Evolutionary conservation across 53 echinoderm and acorn worm species (phyloP), one percentile per base, ranked within the genome.

Genomic region (Henricia sp.): DNA sequence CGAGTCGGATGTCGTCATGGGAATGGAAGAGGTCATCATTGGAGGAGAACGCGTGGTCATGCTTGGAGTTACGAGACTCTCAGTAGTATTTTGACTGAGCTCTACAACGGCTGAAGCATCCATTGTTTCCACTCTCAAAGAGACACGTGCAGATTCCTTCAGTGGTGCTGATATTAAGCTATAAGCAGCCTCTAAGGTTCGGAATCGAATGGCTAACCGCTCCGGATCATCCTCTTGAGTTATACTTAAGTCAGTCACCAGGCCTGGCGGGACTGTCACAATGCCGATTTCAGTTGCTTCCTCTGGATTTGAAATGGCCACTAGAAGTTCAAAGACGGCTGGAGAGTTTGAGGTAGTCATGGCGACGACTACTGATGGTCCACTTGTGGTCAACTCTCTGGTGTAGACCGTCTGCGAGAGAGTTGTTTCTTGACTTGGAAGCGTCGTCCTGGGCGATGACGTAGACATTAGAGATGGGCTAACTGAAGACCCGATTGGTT

Each of bases 51-150:
- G 1, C 20, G 36, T 52, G 10, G 74, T 74, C 21, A 40, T 17
- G n/a, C 21, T 23, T 77, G 65, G 63, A 34, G 80, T 80, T 13
- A 64, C 80, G 19, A 16, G 16, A 46, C 19, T 8, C 10, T 39
- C 57, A 35, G 71, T 68, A n/a, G 54, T 9, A 24, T 16, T 55
- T 24, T 74, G 60, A 24, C 25, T 11, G 20, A 62, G 41, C 9
- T 43, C 26, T 19, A 59, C 46, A 39, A 25, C 21, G 6, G 62
- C 64, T 20, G 19, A 43, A 64, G 63, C 1, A 21, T 80, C 64
- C 16, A 64, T 63, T 62, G 80, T 64, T 30, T 63, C 64, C 26
- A 80, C 80, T 34, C 80, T 62, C n/a, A 80, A 64, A 48, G 80
- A 57, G 20, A 80, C 13, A 52, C 48, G 28, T 64, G 80, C 80